Percentiles rank a stretch among this genome's conserved stretches.
Conservation (phyloP, 2,888 invertebrate species). For the Thymelicus acteon region DNA sequence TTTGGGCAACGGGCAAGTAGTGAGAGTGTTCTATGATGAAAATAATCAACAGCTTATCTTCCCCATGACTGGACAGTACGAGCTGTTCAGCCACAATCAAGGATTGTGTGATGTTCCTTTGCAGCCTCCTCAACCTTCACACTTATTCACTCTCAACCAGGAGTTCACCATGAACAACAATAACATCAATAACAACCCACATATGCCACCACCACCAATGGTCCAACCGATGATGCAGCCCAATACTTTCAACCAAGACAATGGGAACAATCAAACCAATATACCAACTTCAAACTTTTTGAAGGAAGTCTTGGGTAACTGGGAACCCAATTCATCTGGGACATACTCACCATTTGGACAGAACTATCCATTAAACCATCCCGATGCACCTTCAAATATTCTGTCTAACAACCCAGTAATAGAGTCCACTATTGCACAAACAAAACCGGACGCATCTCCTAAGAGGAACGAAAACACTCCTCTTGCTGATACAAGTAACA, state of each 20-base stretch:
- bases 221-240: constrained; percentile 51
- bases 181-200: constrained; percentile 56
- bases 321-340: constrained; percentile 89
- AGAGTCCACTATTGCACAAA: constrained; percentile 58
- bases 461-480: constrained; percentile 77
- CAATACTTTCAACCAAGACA: constrained; percentile 59
- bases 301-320: constrained; percentile 89
- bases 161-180: constrained; percentile 68
- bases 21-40: constrained; percentile 76
- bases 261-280: constrained; percentile 53
- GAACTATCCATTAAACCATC: constrained; percentile 82
- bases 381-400: constrained; percentile 69
- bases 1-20: constrained; percentile 75
- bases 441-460: constrained; percentile 68
- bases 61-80: constrained; percentile 78
- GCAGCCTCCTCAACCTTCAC: constrained; percentile 62
- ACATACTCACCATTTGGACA: constrained; percentile 91
- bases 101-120: constrained; percentile 67
- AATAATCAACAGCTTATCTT: constrained; percentile 78
- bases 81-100: constrained; percentile 74
- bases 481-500: constrained; percentile 82
- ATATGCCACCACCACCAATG: constrained; percentile 49
- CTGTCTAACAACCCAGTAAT: constrained; percentile 59
- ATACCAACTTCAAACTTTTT: constrained; percentile 83
- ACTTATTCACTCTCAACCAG: constrained; percentile 71